Evolutionary conservation across 2,113 vertebrate genomes (phyloP).

Genomic region (Menidia beryllina): DNA sequence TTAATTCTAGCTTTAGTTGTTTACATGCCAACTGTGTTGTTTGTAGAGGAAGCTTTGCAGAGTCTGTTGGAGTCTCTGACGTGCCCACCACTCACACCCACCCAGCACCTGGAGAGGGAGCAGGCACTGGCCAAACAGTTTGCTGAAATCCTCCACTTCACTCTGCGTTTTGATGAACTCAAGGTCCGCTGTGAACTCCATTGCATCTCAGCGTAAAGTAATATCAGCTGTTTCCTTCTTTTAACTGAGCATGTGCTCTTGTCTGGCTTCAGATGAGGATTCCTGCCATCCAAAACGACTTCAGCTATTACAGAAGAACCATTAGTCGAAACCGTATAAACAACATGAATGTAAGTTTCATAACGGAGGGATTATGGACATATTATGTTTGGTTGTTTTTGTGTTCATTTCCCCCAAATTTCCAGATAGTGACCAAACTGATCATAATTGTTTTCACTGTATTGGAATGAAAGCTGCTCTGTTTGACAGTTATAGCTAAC

Average conservation of each 20-base stretch:
- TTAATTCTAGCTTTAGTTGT: too few species aligned
- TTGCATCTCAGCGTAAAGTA: background rate
- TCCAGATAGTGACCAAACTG: too few species aligned
- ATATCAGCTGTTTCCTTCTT: background rate
- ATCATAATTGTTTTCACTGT: too few species aligned
- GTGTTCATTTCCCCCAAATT: too few species aligned
- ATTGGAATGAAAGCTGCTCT: too few species aligned
- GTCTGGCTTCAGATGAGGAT: conserved; percentile 90
- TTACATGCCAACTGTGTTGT: background rate
- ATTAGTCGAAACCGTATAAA: conserved; percentile 97
- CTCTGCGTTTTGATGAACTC: conserved; percentile 96
- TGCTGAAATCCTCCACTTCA: conserved; percentile 98
- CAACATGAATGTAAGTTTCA: conserved; percentile 94
- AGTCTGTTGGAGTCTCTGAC: conserved; percentile 93
- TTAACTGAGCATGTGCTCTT: background rate
- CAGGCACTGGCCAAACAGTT: conserved; percentile 98
- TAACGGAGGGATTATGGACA: too few species aligned
- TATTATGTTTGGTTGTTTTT: too few species aligned
- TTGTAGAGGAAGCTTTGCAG: conserved; percentile 91
- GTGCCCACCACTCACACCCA: conserved; percentile 92
- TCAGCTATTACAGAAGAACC: conserved; percentile 96
- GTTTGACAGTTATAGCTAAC: too few species aligned
- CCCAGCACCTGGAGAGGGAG: conserved; percentile 96
- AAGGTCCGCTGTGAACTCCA: conserved; percentile 83
- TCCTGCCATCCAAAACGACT: conserved; percentile 98